Percentiles rank a stretch among this genome's conserved stretches.
These are phyloP conservation scores for Mormoops blainvillei DNA, from an alignment of 2,113 vertebrate genomes.

Conservation along the genomic window DNA sequence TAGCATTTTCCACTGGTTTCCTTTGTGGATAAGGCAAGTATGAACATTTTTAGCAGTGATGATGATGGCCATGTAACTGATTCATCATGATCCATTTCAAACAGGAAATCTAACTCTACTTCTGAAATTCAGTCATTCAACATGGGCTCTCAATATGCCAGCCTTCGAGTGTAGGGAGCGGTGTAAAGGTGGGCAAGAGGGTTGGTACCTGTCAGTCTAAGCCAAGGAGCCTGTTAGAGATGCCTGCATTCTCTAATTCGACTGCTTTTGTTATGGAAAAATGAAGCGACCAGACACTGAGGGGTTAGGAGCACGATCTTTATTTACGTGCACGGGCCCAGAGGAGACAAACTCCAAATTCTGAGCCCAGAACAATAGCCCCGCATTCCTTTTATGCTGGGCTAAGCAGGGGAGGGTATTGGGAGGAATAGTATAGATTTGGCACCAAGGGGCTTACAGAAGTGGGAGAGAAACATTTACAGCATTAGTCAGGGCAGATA, in stretches of 20 bases:
- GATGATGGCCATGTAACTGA: not conserved
- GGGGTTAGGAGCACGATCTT: too few species aligned
- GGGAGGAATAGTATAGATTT: too few species aligned
- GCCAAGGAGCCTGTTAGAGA: not conserved
- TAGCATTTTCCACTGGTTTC: not conserved
- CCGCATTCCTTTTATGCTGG: too few species aligned
- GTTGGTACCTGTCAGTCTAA: not conserved
- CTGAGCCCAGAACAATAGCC: too few species aligned
- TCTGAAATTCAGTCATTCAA: not conserved
- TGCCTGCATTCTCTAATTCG: not conserved
- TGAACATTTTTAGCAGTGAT: conserved; percentile 14
- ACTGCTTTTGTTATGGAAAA: too few species aligned
- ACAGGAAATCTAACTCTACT: not conserved
- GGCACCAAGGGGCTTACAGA: too few species aligned
- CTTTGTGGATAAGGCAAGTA: not conserved
- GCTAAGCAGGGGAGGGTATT: too few species aligned
- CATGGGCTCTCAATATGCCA: not conserved
- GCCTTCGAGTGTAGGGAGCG: not conserved
- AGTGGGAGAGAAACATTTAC: too few species aligned
- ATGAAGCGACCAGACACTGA: too few species aligned
- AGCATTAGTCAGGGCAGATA: too few species aligned
- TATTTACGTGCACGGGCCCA: too few species aligned
- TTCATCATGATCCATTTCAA: not conserved
- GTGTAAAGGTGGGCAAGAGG: not conserved
- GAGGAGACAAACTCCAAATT: too few species aligned